These are phyloP conservation scores for Tanytarsus gracilentus DNA, from an alignment of 2,888 invertebrate genomes.

Conservation along the genomic window DNA sequence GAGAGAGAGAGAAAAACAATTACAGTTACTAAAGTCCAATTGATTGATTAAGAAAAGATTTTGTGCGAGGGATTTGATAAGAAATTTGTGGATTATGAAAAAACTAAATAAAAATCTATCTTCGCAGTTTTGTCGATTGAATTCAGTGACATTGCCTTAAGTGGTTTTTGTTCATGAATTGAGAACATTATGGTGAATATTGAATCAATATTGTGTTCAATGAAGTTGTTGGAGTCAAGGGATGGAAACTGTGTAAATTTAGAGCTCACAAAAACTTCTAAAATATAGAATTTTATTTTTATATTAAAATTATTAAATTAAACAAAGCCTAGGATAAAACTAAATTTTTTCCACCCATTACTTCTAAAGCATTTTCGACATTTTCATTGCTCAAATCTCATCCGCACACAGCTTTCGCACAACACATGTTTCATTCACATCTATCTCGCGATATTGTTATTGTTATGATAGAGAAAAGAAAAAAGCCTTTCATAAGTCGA, in stretches of 20 bases:
- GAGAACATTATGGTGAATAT: background rate
- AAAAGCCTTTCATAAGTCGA: conserved; percentile 28
- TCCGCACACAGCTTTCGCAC: too few species aligned
- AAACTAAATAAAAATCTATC: background rate
- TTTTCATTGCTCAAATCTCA: too few species aligned
- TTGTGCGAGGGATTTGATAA: too few species aligned
- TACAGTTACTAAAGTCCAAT: conserved; percentile 13
- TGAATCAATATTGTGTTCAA: too few species aligned
- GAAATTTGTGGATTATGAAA: background rate
- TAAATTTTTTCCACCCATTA: too few species aligned
- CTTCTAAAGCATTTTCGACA: too few species aligned
- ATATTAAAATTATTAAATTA: too few species aligned
- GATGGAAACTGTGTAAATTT: too few species aligned
- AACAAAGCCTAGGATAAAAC: too few species aligned
- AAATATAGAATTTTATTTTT: too few species aligned
- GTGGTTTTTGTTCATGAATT: background rate
- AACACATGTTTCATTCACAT: conserved; percentile 26
- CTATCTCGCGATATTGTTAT: background rate
- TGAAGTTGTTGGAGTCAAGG: too few species aligned
- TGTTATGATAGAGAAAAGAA: background rate
- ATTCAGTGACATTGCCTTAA: conserved; percentile 6
- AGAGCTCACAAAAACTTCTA: too few species aligned
- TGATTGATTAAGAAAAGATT: conserved; percentile 28
- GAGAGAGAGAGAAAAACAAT: conserved; percentile 15
- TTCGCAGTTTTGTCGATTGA: background rate